Base-by-base conservation (phyloP, 2,113 vertebrate genomes). In the Sander vitreus region DNA sequence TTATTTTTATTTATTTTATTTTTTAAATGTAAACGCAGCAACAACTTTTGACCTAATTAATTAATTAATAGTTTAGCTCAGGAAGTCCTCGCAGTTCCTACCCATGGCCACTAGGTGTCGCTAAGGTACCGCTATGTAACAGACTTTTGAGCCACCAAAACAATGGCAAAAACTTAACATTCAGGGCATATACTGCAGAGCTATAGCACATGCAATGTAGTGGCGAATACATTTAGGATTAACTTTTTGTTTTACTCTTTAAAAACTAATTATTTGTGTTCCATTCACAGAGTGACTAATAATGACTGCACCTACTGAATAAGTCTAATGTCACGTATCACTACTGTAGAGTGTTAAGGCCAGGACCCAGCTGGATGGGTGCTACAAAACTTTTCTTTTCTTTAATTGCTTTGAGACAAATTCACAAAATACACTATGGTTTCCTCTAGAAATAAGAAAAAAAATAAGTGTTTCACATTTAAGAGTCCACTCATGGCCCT, bases 391-490 rank as follows among this genome's bases (percentile, higher is more conserved):
- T 36, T 13, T 16, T 36, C 0, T 39, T 25, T 64, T 54, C n/a
- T n/a, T 43, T 11, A 43, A 50, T 43, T 47, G n/a, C 23, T 68
- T 60, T 57, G n/a, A 50, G 13, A 30, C 8, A 72, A 12, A 12
- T 16, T 25, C 16, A 66, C n/a, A 14, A 59, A 79, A 80, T 16
- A 71, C 21, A 48, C 1, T 12, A 16, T 43, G 25, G 23, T 36
- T 60, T 66, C 7, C 25, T 75, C 1, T 4, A 43, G 21, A 51
- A 33, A 72, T 11, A 58, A 65, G 2, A 12, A 21, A 27, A 75
- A 78, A 59, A 59, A 60, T 8, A 57, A 36, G 62, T 81, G 79
- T 75, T 75, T 91, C 84, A 69, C 14, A 21, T 80, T 73, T 63
- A 67, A 85, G 4, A 7, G 30, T 54, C 54, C 45, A 1, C 23